Conservation (phyloP, 2,113 vertebrate genomes). For the Paradoxurus hermaphroditus region DNA sequence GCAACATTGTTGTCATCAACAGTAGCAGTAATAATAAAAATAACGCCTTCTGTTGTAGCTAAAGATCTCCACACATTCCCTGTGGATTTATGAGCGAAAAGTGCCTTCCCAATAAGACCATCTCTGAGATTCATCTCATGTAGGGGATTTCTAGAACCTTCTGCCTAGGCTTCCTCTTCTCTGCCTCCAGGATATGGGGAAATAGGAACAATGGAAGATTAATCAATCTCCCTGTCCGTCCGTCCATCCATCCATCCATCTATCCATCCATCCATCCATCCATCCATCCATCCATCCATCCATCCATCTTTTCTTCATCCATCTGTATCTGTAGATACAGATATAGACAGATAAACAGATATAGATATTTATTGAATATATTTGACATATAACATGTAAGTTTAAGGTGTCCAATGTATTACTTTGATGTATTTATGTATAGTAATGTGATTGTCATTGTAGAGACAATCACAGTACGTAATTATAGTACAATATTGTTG, state of each 20-base stretch:
- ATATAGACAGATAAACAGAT: background rate
- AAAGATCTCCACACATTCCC: background rate
- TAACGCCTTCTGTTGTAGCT: background rate
- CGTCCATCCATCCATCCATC: background rate
- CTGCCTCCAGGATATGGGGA: background rate
- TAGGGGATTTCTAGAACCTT: background rate
- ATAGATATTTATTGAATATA: background rate
- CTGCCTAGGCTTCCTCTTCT: background rate
- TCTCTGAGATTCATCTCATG: background rate
- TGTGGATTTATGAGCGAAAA: background rate
- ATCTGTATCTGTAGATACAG: background rate
- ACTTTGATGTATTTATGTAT: background rate
- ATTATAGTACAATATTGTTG: background rate
- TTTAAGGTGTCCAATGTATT: background rate
- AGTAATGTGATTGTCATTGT: background rate
- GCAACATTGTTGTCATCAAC: background rate
- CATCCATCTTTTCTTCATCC: background rate
- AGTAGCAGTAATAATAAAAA: background rate
- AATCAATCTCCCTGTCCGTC: too few relatives aligned
- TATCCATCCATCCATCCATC: background rate
- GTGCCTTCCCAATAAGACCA: background rate
- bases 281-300: background rate
- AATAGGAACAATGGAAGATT: too few relatives aligned
- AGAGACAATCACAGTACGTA: background rate
- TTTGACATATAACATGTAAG: background rate